phyloP scores from a whole-genome alignment of 2,888 invertebrate species.

The Lasioglossum pauxillum region DNA sequence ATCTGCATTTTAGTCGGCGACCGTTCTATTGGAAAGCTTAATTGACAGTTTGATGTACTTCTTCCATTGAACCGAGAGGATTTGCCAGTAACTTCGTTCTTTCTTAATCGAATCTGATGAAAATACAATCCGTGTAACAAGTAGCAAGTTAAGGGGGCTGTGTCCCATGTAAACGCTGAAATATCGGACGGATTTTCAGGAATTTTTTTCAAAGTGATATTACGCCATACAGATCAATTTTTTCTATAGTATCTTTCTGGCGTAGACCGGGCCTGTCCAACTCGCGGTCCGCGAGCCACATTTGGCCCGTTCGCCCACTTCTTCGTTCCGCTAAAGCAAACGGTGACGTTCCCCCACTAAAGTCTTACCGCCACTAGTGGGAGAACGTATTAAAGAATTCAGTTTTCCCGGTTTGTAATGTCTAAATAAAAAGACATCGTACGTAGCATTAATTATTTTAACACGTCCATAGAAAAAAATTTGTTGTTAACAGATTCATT shows the following conservation, averaged over 20 bases:
- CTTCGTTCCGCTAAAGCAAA: too few species aligned
- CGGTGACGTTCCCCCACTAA: too few species aligned
- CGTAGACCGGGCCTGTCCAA: too few species aligned
- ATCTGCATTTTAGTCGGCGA: neutral
- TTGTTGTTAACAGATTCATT: neutral
- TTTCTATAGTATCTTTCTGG: neutral
- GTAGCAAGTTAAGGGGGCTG: neutral
- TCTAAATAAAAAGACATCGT: too few species aligned
- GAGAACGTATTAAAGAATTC: too few species aligned
- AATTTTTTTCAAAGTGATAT: neutral
- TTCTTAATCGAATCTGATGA: neutral
- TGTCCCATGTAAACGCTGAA: neutral
- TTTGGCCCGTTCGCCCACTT: too few species aligned
- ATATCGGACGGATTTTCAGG: neutral
- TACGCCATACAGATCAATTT: neutral
- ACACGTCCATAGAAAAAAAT: neutral
- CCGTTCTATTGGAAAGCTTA: conserved; percentile 2
- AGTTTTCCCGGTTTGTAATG: too few species aligned
- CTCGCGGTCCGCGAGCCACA: too few species aligned
- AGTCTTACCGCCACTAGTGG: too few species aligned
- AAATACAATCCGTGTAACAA: neutral
- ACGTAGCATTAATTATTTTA: neutral
- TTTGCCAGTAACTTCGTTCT: neutral
- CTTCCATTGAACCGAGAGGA: neutral
- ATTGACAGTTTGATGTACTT: neutral